Evolutionary conservation across 2,888 invertebrate genomes (phyloP).

Genomic region (Tipula helvola): DNA sequence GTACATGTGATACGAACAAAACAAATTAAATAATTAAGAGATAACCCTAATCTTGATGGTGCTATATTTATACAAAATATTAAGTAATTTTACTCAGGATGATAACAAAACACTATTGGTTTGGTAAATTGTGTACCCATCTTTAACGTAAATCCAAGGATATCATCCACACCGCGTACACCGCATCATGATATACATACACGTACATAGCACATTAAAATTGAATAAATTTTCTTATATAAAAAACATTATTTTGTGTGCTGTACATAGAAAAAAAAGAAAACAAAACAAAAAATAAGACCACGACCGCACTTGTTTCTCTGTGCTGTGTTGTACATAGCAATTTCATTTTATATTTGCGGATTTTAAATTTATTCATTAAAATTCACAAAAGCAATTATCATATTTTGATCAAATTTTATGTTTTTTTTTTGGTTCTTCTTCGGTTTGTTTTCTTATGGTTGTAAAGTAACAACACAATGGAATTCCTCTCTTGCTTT

Average conservation of each 20-base stretch:
- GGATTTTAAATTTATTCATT: slow-evolving; percentile 4
- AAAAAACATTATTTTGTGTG: neutral
- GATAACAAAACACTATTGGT: neutral
- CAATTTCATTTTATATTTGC: neutral
- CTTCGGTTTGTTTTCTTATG: neutral
- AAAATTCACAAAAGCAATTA: slow-evolving; percentile 4
- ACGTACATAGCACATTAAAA: neutral
- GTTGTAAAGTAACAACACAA: neutral
- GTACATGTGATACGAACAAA: neutral
- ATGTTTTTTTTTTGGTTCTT: neutral
- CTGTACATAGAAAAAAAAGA: neutral
- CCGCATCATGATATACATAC: neutral
- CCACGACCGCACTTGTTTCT: neutral
- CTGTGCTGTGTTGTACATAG: neutral
- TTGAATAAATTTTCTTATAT: neutral
- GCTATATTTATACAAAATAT: neutral
- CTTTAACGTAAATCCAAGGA: neutral
- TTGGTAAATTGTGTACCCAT: neutral
- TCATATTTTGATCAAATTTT: neutral
- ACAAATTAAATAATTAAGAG: neutral
- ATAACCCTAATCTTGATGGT: neutral
- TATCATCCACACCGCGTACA: neutral
- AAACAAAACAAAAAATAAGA: neutral
- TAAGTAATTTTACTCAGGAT: neutral
- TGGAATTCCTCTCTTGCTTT: neutral